Conservation (phyloP, 2,797 vertebrate genomes). For the Linurgus olivaceus region DNA sequence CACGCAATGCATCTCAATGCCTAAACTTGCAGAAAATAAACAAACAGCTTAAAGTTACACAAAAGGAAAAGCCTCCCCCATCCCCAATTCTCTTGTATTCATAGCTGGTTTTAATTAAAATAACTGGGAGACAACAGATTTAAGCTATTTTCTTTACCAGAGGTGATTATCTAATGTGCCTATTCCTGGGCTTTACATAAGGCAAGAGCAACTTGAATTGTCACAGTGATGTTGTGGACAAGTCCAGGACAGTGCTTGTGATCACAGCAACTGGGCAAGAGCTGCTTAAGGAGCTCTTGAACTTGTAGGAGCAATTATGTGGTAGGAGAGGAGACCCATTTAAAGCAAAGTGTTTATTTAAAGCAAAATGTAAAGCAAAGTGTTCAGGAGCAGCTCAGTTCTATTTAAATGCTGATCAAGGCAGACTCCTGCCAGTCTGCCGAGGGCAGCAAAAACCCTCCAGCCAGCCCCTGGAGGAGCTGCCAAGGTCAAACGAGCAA, state of each 20-base stretch:
- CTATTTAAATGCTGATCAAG: not conserved
- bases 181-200: slow-evolving; percentile 54
- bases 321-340: not conserved
- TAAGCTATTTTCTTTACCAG: slow-evolving; percentile 37
- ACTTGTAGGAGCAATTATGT: not conserved
- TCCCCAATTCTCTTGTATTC: slow-evolving; percentile 37
- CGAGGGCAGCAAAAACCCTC: slow-evolving; percentile 44
- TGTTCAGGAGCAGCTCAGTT: not conserved
- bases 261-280: not conserved
- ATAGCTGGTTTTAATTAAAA: slow-evolving; percentile 21
- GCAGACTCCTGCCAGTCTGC: slow-evolving; percentile 53
- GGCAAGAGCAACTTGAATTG: not conserved
- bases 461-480: not conserved
- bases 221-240: not conserved
- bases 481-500: not conserved
- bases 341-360: not conserved
- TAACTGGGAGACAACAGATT: slow-evolving; percentile 19
- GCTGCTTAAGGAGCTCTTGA: not conserved
- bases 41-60: slow-evolving; percentile 34
- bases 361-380: slow-evolving; percentile 8
- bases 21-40: slow-evolving; percentile 42
- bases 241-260: not conserved
- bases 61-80: slow-evolving; percentile 50
- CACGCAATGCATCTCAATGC: slow-evolving; percentile 35
- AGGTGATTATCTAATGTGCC: slow-evolving; percentile 59